Evolutionary conservation across 2,797 vertebrate species (phyloP).

Genomic region (Neopelma chrysocephalum): DNA sequence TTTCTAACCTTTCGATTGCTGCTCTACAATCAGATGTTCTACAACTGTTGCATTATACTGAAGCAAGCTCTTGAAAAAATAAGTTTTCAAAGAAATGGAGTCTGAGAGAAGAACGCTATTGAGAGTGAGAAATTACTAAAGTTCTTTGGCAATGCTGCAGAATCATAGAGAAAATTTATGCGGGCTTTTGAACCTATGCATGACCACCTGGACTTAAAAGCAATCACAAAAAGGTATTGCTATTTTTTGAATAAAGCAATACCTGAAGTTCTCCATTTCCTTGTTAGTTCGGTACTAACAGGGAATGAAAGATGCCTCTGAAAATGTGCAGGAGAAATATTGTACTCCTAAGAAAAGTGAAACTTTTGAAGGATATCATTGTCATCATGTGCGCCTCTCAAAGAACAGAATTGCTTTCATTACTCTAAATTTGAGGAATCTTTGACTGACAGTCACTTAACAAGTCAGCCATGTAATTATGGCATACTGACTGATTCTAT

Average conservation of each 20-base stretch:
- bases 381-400: not conserved
- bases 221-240: not conserved
- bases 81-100: not conserved
- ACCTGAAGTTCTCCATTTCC: not conserved
- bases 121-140: not conserved
- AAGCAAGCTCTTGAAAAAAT: not conserved
- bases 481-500: conserved; percentile 32
- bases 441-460: conserved; percentile 46
- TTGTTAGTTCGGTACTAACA: not conserved
- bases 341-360: not conserved
- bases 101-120: not conserved
- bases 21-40: not conserved
- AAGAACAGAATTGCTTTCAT: conserved; percentile 16
- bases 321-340: not conserved
- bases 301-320: not conserved
- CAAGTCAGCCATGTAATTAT: not conserved
- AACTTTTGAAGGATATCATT: conserved; percentile 20
- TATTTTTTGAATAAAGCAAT: not conserved
- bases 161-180: not conserved
- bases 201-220: not conserved
- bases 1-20: not conserved
- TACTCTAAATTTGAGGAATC: not conserved
- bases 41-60: not conserved
- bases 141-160: not conserved
- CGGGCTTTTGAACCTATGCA: not conserved